Evolutionary conservation across 2,113 vertebrate species (phyloP).

Genomic region (Rana temporaria): DNA sequence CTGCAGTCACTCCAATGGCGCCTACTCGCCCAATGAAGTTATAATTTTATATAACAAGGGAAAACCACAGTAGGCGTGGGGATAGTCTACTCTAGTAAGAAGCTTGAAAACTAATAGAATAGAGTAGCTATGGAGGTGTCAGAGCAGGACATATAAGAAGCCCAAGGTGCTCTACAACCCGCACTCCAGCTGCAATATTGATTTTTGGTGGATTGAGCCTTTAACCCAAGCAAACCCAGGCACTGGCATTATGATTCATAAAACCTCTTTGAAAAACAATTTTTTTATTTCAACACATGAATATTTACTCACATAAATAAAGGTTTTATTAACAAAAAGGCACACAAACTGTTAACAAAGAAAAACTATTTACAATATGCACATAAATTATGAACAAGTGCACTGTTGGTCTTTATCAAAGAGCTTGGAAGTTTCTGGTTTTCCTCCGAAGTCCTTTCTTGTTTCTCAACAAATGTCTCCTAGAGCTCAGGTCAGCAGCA

Average conservation of each 20-base stretch:
- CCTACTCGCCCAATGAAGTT: no score
- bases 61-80: no score
- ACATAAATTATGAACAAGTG: slow-evolving; percentile 70
- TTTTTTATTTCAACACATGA: slow-evolving; percentile 69
- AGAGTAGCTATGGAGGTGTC: no score
- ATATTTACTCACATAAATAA: slow-evolving; percentile 94
- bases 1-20: no score
- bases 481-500: slow-evolving; percentile 62
- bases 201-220: no score
- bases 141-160: no score
- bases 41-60: no score
- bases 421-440: slow-evolving; percentile 53
- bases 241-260: neutral
- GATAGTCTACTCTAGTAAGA: no score
- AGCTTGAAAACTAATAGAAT: no score
- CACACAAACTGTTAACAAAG: slow-evolving; percentile 88
- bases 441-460: slow-evolving; percentile 25
- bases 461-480: slow-evolving; percentile 40
- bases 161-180: no score
- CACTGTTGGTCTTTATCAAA: slow-evolving; percentile 67
- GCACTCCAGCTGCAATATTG: no score
- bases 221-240: neutral
- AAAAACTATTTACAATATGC: slow-evolving; percentile 83
- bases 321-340: slow-evolving; percentile 91
- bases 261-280: neutral